phyloP scores from a whole-genome alignment of 1,140 invertebrate species.

The Helicoverpa zea region DNA sequence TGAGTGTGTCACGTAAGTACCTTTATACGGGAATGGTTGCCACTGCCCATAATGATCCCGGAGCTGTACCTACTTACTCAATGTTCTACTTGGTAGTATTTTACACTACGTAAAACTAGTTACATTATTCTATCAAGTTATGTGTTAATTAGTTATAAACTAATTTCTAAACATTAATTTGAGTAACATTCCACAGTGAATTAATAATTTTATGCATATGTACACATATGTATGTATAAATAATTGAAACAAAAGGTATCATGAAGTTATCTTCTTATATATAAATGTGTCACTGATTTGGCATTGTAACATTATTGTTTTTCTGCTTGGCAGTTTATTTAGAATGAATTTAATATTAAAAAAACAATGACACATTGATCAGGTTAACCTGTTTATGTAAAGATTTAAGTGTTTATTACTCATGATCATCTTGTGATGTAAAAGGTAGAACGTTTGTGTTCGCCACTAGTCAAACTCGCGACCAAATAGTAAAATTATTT shows the following conservation, averaged over 20 bases:
- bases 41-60: too few species aligned
- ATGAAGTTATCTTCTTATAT: not conserved
- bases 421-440: not conserved
- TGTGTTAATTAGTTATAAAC: too few species aligned
- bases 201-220: too few species aligned
- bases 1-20: too few species aligned
- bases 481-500: conserved; percentile 27
- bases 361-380: not conserved
- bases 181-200: too few species aligned
- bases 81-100: too few species aligned
- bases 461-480: conserved; percentile 53
- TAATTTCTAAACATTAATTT: too few species aligned
- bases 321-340: conserved; percentile 64
- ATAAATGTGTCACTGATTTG: conserved; percentile 40
- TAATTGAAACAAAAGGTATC: not conserved
- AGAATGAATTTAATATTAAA: conserved; percentile 13
- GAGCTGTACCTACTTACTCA: too few species aligned
- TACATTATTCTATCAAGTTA: not conserved
- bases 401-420: not conserved
- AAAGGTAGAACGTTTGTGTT: conserved; percentile 34
- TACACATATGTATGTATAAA: not conserved
- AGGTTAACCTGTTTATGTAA: conserved; percentile 17
- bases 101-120: not conserved
- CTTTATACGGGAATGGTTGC: too few species aligned
- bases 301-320: conserved; percentile 61